Base-by-base conservation (phyloP, 2,113 vertebrate species). In the Oophaga pumilio region DNA sequence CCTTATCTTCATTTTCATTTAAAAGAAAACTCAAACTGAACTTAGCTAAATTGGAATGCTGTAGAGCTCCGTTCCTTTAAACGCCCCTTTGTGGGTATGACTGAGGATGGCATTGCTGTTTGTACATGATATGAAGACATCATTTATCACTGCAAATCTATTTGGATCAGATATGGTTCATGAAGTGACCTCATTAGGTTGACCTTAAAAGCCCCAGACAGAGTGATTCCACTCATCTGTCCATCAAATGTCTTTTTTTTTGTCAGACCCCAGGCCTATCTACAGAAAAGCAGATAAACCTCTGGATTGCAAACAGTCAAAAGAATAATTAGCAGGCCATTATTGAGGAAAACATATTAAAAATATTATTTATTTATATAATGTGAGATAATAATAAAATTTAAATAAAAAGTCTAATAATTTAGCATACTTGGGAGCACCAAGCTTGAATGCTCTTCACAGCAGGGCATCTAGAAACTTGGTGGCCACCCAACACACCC, bases 111-210 rank as follows among this genome's bases (percentile, higher is more conserved):
- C 73, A 76, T 76, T 8, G 57, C 33, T 49, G 56, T 62, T 77
- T 22, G 20, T 76, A 76, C 18, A 53, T 50, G 71, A 77, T 76
- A 52, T 77, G 57, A 77, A 64, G 84, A 66, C 73, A 78, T 86
- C 8, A 86, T 69, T 79, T 86, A 26, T 79, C 60, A 24, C 12
- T 24, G 60, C 5, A 68, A 50, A 68, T 82, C 60, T 82, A 52
- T 68, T 82, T 68, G 59, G 20, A 79, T 86, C 60, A 68, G 76
- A 56, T 52, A 79, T 18, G 76, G 85, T 76, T 85, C 59, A 68
- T 68, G 60, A 53, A 28, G 76, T 86, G 60, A 86, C 85, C 74
- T 86, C 59, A 86, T 85, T 86, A 86, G 84, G 17, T 66, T 86
- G 74, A 66, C 74, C 85, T 86, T 78, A 57, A n/a, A 78, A 78